Base-by-base conservation (phyloP, 2,888 invertebrate species). In the Phengaris alcon region DNA sequence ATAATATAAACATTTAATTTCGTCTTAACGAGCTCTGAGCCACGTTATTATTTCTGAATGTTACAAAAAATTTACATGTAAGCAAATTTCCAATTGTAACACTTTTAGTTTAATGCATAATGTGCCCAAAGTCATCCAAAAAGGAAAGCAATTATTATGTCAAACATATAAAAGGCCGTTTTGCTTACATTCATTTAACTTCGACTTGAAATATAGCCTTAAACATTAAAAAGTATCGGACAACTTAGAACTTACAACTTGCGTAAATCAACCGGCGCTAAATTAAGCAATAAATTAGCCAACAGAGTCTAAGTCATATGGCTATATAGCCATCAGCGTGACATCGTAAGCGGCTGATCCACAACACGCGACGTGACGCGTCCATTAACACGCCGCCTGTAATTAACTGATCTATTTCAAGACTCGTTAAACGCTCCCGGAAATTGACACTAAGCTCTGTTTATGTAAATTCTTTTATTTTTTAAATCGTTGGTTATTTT, bases 281-380 rank as follows among this genome's bases (percentile, higher is more conserved):
- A 72, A 72, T 72, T 72, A 72, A 72, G 72, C 54, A 35, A 52
- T 72, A 72, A 72, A 72, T 72, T 72, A 64, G 64, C 64, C 12
- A 51, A n/a, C 54, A 12, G 54, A 12, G 73, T 78, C 70, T 76
- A 76, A 79, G 79, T 80, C 85, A 87, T 86, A 84, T 83, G 87
- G 86, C 85, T 84, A 81, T 84, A 81, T 82, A 78, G 79, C 77
- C 78, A 80, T 80, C 79, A 82, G 77, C 80, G 83, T 84, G 85
- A 84, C 84, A 82, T 82, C 64, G 64, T 85, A 86, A 87, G 86
- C 80, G 76, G 80, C 81, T 82, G 88, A 87, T 86, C 82, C 84
- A 88, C 89, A 84, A 88, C 91, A 91, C 89, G 91, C 90, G 82
- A 84, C 85, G 87, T 86, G 86, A 87, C 85, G 85, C 85, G 82